Base-by-base conservation (phyloP, 2,888 invertebrate species). In the Pachycephus smyrnensis region DNA sequence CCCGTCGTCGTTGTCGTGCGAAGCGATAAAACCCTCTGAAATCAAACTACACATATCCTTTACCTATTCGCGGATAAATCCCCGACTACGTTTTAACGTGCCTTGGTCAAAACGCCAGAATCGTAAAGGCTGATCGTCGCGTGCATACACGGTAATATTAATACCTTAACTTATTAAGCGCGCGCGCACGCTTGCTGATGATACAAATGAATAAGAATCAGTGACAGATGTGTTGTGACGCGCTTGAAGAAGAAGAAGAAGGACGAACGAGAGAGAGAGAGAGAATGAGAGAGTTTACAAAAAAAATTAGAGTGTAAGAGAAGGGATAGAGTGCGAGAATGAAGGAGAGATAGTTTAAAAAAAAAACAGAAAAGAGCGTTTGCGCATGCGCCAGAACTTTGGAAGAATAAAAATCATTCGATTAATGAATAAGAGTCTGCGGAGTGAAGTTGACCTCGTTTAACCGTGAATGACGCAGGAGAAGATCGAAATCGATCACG, bases 41-140 rank as follows among this genome's bases (percentile, higher is more conserved):
- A 55, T 71, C 71, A 23, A 71, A 76, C 69, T 80, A 36, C 79
- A 84, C 79, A 84, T 84, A 84, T 84, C 83, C 76, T 84, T 84
- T 76, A 77, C 76, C 75, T 73, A 32, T 75, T 35, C 73, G 68
- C 68, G 69, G 77, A 76, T 77, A 79, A 83, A n/a, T n/a, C 77
- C 80, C 73, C 79, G 79, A 75, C 76, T 77, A 79, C 75, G 73
- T 82, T 78, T 77, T 79, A 75, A 31, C 83, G 84, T 84, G 84
- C 84, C 84, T 84, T 83, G 81, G 71, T 40, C 68, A 68, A 77
- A 80, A 15, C 30, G 35, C 69, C 36, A 80, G 81, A 78, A 71
- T 32, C 71, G 55, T 71, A 78, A 81, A 83, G 81, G 83, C 83
- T 81, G 82, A 84, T 82, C 32, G 12, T 33, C 32, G 32, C 71